Base-by-base conservation (phyloP, 2,797 vertebrate genomes). In the Danio albolineatus region DNA sequence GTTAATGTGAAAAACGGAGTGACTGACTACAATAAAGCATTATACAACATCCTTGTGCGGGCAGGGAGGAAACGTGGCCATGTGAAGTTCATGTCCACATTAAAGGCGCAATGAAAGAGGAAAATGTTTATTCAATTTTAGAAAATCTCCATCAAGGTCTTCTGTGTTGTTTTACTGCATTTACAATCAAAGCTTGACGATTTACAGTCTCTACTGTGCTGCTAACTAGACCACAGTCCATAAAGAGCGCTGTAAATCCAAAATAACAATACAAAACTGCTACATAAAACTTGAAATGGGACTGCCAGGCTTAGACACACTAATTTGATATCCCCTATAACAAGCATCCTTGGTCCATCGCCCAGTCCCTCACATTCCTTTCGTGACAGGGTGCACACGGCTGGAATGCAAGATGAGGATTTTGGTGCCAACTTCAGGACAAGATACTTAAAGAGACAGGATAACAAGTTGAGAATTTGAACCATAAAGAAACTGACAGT, bases 261-360 rank as follows among this genome's bases (percentile, higher is more conserved):
- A 86, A 85, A 85, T 73, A 77, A 87, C 83, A 85, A 82, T 81
- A 87, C 75, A 84, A 85, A 79, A 86, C 76, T 66, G 57, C 69
- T 84, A 76, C 69, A 83, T 84, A 84, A 85, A 85, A 88, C 65
- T 76, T 46, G 4, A 67, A 88, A 83, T 38, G 72, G 73, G 53
- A 82, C 66, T 74, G 84, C 67, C 80, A 66, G 74, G 83, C 82
- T 57, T 82, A 61, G 39, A 81, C 84, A 73, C 48, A 83, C 79
- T 89, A 86, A 89, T 90, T 85, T 86, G 84, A 89, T 83, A 84
- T 87, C 84, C 85, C 86, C 79, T 76, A 74, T 88, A 88, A 84
- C 82, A 81, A 83, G 77, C 84, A 84, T 86, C 76, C 77, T 73
- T 85, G 76, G 72, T 86, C 56, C 70, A 6, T 79, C 62, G 80